phyloP scores from a whole-genome alignment of 2,113 vertebrate species.

The Sphaerodactylus townsendi region DNA sequence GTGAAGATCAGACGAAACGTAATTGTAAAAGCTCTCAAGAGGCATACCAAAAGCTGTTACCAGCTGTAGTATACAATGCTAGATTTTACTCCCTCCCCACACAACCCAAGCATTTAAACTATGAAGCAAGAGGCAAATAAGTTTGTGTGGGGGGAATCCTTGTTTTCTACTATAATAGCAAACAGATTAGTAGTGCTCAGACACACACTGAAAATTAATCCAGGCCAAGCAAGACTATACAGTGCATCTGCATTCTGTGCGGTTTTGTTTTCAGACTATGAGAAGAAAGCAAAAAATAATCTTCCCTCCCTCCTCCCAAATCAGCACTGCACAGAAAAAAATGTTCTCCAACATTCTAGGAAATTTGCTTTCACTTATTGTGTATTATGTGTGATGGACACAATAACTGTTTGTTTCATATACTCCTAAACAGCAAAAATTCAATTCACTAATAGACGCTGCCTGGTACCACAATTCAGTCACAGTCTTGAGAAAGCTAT shows the following conservation, averaged over 20 bases:
- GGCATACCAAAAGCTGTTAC: neutral
- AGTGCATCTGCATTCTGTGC: neutral
- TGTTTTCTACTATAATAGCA: neutral
- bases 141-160: neutral
- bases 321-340: neutral
- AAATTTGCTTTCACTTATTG: slow-evolving; percentile 1
- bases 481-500: slow-evolving; percentile 41
- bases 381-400: slow-evolving; percentile 49
- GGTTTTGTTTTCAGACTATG: neutral
- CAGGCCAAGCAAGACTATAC: slow-evolving; percentile 30
- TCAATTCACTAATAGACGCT: slow-evolving; percentile 60
- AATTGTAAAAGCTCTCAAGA: slow-evolving; percentile 14
- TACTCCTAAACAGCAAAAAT: slow-evolving; percentile 46
- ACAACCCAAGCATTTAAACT: neutral
- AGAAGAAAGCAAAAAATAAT: neutral
- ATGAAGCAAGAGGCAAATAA: neutral
- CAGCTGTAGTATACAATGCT: neutral
- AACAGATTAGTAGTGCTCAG: slow-evolving; percentile 19
- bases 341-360: neutral
- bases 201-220: slow-evolving; percentile 27
- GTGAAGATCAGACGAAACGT: neutral
- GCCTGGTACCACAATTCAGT: slow-evolving; percentile 58
- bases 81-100: neutral
- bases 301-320: too few species aligned
- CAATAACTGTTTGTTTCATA: slow-evolving; percentile 52